Evolutionary conservation across 2,113 vertebrate species (phyloP).

Genomic region (Cavia aperea): DNA sequence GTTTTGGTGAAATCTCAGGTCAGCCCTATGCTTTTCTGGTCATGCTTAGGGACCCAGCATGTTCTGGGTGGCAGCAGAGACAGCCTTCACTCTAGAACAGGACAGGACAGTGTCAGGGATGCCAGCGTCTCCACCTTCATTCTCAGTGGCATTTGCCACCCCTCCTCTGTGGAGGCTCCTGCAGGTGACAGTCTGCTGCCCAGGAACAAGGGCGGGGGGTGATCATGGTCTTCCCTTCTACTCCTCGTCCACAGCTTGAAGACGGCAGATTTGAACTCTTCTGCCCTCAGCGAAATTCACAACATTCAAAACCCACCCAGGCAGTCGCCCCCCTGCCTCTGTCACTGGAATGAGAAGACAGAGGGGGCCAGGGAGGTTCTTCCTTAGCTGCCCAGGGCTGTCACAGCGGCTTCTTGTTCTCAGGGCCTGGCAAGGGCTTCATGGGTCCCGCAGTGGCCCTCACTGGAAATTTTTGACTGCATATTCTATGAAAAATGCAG

Average conservation of each 20-base stretch:
- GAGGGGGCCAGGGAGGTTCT: background rate
- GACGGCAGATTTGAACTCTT: too few species aligned
- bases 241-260: background rate
- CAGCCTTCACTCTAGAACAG: background rate
- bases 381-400: background rate
- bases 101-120: background rate
- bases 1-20: background rate
- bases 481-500: background rate
- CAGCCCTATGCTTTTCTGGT: background rate
- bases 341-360: background rate
- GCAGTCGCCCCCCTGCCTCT: background rate
- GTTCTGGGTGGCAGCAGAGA: background rate
- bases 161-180: too few species aligned
- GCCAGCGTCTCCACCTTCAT: background rate
- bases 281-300: background rate
- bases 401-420: background rate
- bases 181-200: background rate
- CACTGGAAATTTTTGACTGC: background rate
- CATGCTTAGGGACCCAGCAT: background rate
- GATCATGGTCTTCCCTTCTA: background rate
- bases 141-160: background rate
- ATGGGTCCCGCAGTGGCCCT: background rate
- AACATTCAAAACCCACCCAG: background rate
- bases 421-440: background rate
- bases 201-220: background rate